Percentiles rank a stretch among this genome's conserved stretches.
Conservation (phyloP, 2,888 invertebrate species). For the Amblyjoppa fuscipennis region DNA sequence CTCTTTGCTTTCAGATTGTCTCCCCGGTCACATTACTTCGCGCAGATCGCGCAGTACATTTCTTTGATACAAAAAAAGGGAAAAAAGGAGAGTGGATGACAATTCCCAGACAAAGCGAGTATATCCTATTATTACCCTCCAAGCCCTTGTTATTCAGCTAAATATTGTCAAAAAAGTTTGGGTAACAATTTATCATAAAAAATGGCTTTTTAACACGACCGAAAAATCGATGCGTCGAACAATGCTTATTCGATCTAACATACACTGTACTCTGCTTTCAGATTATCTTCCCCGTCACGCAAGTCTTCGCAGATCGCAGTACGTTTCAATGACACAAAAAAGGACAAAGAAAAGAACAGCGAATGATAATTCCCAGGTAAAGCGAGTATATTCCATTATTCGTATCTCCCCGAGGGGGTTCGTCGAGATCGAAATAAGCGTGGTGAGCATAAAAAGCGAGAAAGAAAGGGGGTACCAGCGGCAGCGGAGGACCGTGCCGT, state of each 20-base stretch:
- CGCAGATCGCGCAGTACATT: not conserved
- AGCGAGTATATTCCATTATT: not conserved
- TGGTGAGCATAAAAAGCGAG: conserved; percentile 43
- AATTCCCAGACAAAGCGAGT: not conserved
- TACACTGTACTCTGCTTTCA: no score
- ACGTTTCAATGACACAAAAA: not conserved
- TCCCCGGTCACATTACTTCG: not conserved
- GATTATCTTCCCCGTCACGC: not conserved
- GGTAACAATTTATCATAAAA: no score
- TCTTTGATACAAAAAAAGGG: not conserved
- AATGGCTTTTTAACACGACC: no score
- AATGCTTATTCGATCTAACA: no score
- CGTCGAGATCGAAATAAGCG: conserved; percentile 42
- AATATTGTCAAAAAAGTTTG: no score
- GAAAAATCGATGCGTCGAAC: no score
- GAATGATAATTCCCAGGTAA: conserved; percentile 5
- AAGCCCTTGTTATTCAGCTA: no score
- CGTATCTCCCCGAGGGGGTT: conserved; percentile 10
- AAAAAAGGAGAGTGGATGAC: conserved; percentile 1
- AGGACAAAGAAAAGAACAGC: not conserved
- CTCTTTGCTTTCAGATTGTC: not conserved
- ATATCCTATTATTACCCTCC: not conserved
- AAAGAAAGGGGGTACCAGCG: conserved; percentile 65
- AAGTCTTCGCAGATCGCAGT: not conserved
- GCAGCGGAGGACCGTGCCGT: conserved; percentile 35